phyloP scores from a whole-genome alignment of 2,113 vertebrate genomes.

The Spea bombifrons region DNA sequence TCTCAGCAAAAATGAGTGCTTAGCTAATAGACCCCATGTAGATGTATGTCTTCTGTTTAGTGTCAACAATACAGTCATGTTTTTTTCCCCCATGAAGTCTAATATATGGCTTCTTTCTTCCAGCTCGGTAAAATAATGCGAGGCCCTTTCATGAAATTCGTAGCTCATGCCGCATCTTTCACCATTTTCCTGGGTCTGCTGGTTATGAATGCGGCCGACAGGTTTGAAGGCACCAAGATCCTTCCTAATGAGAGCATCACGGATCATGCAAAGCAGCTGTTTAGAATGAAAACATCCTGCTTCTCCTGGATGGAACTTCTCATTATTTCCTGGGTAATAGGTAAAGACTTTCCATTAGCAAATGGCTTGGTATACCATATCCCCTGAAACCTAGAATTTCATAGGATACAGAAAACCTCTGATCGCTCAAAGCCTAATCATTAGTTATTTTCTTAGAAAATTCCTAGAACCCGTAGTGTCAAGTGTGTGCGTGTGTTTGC shows the following conservation, averaged over 20 bases:
- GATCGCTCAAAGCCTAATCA: no score
- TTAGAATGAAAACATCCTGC: conserved; percentile 91
- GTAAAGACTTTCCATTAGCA: conserved; percentile 63
- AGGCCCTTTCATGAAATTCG: conserved; percentile 94
- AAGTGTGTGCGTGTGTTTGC: not conserved
- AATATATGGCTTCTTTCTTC: conserved; percentile 47
- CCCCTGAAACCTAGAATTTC: not conserved
- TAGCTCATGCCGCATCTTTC: conserved; percentile 92
- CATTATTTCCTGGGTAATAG: conserved; percentile 96
- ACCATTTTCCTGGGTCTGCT: conserved; percentile 89
- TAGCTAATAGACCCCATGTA: no score
- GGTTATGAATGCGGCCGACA: conserved; percentile 90
- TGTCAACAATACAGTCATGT: no score
- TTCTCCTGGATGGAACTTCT: conserved; percentile 97
- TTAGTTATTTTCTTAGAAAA: no score
- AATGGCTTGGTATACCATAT: not conserved
- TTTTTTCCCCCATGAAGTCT: not conserved
- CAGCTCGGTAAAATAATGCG: conserved; percentile 89
- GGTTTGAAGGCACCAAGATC: conserved; percentile 87
- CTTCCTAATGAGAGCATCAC: conserved; percentile 87
- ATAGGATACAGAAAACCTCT: not conserved
- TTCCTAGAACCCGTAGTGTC: not conserved
- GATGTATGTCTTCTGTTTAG: no score
- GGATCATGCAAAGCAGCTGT: conserved; percentile 84
- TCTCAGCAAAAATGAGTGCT: no score